phyloP scores from a whole-genome alignment of 2,888 invertebrate species.

The Polia nebulosa region DNA sequence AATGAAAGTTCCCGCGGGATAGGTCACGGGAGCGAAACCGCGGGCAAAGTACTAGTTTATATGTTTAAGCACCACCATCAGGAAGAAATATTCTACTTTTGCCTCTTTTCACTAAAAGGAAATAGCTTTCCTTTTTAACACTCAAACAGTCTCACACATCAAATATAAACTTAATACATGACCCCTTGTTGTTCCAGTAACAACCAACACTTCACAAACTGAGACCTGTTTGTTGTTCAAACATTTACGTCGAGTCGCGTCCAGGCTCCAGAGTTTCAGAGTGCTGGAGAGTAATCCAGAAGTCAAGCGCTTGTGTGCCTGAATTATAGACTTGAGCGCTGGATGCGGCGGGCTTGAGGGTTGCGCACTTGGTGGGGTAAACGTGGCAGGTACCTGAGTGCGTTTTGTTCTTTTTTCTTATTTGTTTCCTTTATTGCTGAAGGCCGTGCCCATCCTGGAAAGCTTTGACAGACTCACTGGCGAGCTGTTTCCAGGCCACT shows the following conservation, averaged over 20 bases:
- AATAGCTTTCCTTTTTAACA: background rate
- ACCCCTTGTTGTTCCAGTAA: slow-evolving; percentile 21
- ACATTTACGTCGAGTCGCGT: slow-evolving; percentile 36
- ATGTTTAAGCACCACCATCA: no score
- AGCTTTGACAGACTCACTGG: no score
- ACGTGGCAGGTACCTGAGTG: slow-evolving; percentile 19
- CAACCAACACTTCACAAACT: slow-evolving; percentile 31
- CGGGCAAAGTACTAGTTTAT: no score
- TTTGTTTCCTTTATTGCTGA: no score
- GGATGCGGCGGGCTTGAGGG: slow-evolving; percentile 27
- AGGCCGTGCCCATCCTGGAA: no score
- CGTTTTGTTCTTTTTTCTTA: no score
- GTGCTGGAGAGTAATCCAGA: slow-evolving; percentile 43
- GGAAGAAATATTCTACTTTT: background rate
- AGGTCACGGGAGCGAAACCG: no score
- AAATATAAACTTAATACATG: background rate
- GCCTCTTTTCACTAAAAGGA: background rate
- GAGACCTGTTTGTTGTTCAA: slow-evolving; percentile 59
- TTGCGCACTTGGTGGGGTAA: slow-evolving; percentile 27
- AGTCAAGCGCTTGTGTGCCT: slow-evolving; percentile 48
- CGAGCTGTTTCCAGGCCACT: no score
- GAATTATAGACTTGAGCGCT: slow-evolving; percentile 46
- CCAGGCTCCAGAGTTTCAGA: slow-evolving; percentile 22
- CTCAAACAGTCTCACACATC: background rate
- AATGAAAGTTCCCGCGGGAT: no score